These are phyloP conservation scores for Delphinapterus leucas DNA, from an alignment of 2,113 vertebrate genomes.

Conservation along the genomic window DNA sequence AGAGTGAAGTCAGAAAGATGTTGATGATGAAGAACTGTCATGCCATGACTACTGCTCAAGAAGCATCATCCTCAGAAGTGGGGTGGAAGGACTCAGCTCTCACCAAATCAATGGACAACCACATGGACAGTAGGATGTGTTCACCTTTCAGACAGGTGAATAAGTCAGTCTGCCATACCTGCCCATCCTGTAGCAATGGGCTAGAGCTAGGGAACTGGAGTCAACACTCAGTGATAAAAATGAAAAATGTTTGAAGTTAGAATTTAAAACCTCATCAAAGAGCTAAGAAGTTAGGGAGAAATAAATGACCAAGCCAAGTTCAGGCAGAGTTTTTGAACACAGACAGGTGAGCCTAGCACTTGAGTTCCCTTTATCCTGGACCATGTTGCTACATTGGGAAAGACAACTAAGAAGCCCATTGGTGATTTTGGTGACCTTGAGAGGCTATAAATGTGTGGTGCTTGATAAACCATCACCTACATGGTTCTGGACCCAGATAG, in stretches of 20 bases:
- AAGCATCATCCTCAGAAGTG: not conserved
- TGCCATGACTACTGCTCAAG: no score
- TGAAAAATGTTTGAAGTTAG: not conserved
- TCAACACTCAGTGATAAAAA: not conserved
- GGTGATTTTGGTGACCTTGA: not conserved
- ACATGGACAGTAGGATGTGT: not conserved
- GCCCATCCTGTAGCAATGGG: not conserved
- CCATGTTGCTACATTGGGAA: not conserved
- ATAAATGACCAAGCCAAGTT: not conserved
- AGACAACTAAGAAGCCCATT: not conserved
- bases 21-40: not conserved
- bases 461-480: not conserved
- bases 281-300: not conserved
- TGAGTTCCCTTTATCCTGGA: not conserved
- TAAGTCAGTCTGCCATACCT: not conserved
- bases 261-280: not conserved
- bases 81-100: no score
- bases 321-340: not conserved
- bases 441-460: no score
- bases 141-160: not conserved
- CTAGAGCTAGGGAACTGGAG: not conserved
- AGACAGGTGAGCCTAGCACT: not conserved
- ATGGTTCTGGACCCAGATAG: rapidly evolving
- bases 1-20: not conserved
- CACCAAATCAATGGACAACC: not conserved